Evolutionary conservation across 2,113 vertebrate genomes (phyloP).

Genomic region (Amphilophus citrinellus): DNA sequence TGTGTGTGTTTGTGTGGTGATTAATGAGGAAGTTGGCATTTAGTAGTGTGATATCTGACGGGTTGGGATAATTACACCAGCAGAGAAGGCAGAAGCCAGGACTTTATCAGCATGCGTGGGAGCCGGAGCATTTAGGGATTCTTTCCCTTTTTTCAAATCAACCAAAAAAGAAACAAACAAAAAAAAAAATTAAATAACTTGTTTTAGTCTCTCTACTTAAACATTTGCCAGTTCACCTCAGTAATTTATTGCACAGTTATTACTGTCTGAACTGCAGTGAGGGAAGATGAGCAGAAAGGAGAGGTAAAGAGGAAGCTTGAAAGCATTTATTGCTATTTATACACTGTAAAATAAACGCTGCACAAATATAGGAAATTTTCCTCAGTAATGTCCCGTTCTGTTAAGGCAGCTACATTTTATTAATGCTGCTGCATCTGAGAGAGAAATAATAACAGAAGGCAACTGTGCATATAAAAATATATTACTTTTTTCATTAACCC

Average conservation of each 20-base stretch:
- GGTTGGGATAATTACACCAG: constrained; percentile 51
- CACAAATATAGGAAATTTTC: background rate
- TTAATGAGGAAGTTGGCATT: constrained; percentile 46
- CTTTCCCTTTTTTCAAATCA: background rate
- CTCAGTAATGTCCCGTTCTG: background rate
- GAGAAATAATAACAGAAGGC: background rate
- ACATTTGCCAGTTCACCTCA: constrained; percentile 19
- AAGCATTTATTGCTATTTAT: background rate
- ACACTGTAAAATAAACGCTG: background rate
- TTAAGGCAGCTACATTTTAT: background rate
- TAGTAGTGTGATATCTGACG: constrained; percentile 32
- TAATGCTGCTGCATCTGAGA: background rate
- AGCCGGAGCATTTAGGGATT: constrained; percentile 10
- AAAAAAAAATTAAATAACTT: background rate
- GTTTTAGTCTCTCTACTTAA: constrained; percentile 6
- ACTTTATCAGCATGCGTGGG: constrained; percentile 30
- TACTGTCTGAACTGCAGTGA: constrained; percentile 21
- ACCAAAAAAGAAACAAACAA: too few relatives aligned
- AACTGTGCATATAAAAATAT: background rate
- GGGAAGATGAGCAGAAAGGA: background rate
- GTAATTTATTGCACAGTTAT: constrained; percentile 36
- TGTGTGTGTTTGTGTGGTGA: constrained; percentile 2
- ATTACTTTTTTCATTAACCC: background rate
- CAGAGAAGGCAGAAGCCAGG: constrained; percentile 27
- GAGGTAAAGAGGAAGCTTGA: background rate